Evolutionary conservation across 2,113 vertebrate species (phyloP), one percentile per base, ranked within the genome.

Genomic region (Ellobius talpinus): DNA sequence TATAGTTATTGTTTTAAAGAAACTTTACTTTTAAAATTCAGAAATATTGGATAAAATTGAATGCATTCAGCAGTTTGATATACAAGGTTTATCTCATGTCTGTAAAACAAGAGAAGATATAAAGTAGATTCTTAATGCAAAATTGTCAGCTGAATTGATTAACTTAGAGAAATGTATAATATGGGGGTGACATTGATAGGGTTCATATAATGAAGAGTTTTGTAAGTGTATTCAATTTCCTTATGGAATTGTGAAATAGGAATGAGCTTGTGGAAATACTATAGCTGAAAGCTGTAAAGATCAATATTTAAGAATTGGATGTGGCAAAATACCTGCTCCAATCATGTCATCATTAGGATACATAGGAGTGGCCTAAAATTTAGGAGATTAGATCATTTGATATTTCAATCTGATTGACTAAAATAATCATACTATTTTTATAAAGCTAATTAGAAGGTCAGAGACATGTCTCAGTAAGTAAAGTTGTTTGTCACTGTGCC

Each of bases 221-320:
- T 66, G 50, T 90, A 42, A 66, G 23, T 78, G 82, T 89, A 11
- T 77, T 95, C 33, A 84, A 29, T 63, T 87, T 96, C n/a, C 19
- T 21, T 58, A 58, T 58, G 58, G 58, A 58, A 73, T 9, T 88
- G 17, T 47, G 13, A 93, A 72, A 78, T 11, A 78, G 24, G 42
- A 76, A 65, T 52, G 24, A 50, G 87, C 78, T 87, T 73, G 10
- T 11, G 4, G 42, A 84, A 65, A 76, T 93, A 1, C 29, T 84
- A 68, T 12, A 90, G 39, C 47, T 90, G 89, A 42, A 87, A 14
- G 2, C 68, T 72, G 58, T 61, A 5, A 55, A 77, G n/a, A 29
- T 94, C 61, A 5, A 8, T 63, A 55, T 88, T 74, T 5, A 86
- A 73, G 50, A 89, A 95, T 58, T 39, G 7, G 0, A 79, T 33